Base-by-base conservation (phyloP, 1,140 invertebrate species). In the Nasonia vitripennis region DNA sequence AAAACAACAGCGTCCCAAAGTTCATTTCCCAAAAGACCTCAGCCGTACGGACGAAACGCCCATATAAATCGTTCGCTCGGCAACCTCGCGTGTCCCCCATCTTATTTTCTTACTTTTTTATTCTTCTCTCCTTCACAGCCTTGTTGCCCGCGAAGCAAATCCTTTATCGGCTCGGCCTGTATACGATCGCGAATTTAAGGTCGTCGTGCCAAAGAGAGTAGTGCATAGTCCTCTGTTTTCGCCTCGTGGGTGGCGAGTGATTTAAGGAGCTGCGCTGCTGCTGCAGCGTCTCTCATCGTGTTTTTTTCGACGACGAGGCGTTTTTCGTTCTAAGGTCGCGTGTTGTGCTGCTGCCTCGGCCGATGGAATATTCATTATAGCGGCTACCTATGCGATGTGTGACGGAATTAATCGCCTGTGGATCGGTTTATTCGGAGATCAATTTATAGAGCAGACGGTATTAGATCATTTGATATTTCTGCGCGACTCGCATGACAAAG, bases 91-190 rank as follows among this genome's bases (percentile, higher is more conserved):
- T 62, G 55, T 62, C 55, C 55, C 55, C 7, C 17, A 11, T 62
- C 41, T 45, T 45, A 45, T 45, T 62, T 51, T 10, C 14, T 62
- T 62, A 0, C 1, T n/a, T 62, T 62, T 7, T 27, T 27, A 27
- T 17, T 17, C 20, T 20, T 62, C 20, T 17, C 55, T 62, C 55
- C 17, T 45, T 7, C 41, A 41, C 55, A 62, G 5, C 55, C 55
- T 62, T 62, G 55, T 62, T 62, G 4, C 17, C 20, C 6, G 55
- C 20, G 17, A 62, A 62, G 17, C 62, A 20, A 70, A 23, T 70
- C 78, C 37, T 81, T 81, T 45, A 48, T 48, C 23, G 62, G 62
- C 37, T 31, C 55, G 55, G 37, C 67, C 78, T 71, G 78, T n/a
- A 79, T 81, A 17, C 78, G 23, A 31, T 55, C 77, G 48, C 12